phyloP scores from a whole-genome alignment of 2,888 invertebrate species.

The Idaea straminata region DNA sequence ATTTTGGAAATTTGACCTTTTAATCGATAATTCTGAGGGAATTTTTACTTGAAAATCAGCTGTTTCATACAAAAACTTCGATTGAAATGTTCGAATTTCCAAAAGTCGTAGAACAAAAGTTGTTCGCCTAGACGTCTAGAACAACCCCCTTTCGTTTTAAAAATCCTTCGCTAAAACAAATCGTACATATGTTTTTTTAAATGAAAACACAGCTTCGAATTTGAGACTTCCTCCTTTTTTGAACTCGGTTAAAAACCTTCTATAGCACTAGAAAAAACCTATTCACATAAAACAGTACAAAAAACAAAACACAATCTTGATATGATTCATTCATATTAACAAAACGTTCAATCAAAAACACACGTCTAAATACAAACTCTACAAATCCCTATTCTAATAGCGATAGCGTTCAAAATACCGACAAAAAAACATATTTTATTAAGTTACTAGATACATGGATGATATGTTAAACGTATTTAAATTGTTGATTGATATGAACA shows the following conservation, averaged over 20 bases:
- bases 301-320: constrained; percentile 30
- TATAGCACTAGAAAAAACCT: background rate
- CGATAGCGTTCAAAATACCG: constrained; percentile 14
- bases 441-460: constrained; percentile 44
- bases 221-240: background rate
- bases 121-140: too few relatives aligned
- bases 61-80: too few relatives aligned
- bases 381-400: constrained; percentile 8
- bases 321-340: constrained; percentile 50
- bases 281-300: constrained; percentile 19
- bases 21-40: too few relatives aligned
- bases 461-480: constrained; percentile 69
- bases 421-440: constrained; percentile 37
- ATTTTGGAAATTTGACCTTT: too few relatives aligned
- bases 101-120: too few relatives aligned
- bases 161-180: too few relatives aligned
- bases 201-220: too few relatives aligned
- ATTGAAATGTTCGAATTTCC: too few relatives aligned
- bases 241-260: background rate
- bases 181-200: too few relatives aligned
- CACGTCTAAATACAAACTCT: constrained; percentile 32
- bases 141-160: too few relatives aligned
- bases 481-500: constrained; percentile 78
- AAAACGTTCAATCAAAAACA: constrained; percentile 41
- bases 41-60: too few relatives aligned